phyloP scores from a whole-genome alignment of 2,113 vertebrate genomes.

The Megalops atlanticus region DNA sequence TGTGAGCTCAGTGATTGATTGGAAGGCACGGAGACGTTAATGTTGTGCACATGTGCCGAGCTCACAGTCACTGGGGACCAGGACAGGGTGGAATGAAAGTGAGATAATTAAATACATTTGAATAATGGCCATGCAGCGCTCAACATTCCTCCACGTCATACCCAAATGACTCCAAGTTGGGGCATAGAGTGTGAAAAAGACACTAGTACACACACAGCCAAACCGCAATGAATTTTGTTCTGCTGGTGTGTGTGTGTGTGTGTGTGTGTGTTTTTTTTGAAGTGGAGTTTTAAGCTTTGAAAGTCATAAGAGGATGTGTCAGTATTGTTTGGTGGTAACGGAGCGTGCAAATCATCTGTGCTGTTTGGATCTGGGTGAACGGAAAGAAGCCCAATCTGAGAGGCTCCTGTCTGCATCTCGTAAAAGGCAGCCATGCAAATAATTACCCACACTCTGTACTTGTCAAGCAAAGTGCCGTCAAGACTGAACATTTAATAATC shows the following conservation, averaged over 20 bases:
- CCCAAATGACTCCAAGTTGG: not conserved
- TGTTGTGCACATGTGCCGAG: not conserved
- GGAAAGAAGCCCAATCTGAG: constrained; percentile 16
- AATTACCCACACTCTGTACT: constrained; percentile 41
- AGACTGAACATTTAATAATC: constrained; percentile 40
- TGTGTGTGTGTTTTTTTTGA: no score
- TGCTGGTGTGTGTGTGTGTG: no score
- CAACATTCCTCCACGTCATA: not conserved
- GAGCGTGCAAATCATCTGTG: constrained; percentile 25
- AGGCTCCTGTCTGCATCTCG: constrained; percentile 18
- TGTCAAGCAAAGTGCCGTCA: constrained; percentile 38
- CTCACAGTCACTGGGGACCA: not conserved
- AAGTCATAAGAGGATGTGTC: not conserved
- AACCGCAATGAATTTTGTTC: not conserved
- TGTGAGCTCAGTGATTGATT: not conserved
- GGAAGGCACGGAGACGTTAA: not conserved
- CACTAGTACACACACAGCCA: not conserved
- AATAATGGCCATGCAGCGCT: not conserved
- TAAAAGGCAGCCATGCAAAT: constrained; percentile 46
- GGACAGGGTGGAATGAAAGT: constrained; percentile 1
- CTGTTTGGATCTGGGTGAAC: constrained; percentile 7
- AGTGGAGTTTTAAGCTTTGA: constrained; percentile 20
- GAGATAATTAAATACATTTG: constrained; percentile 8
- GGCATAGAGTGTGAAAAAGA: not conserved
- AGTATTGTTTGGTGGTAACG: constrained; percentile 39